These are phyloP conservation scores for Eledone cirrhosa DNA, from an alignment of 2,888 invertebrate genomes.

Conservation along the genomic window DNA sequence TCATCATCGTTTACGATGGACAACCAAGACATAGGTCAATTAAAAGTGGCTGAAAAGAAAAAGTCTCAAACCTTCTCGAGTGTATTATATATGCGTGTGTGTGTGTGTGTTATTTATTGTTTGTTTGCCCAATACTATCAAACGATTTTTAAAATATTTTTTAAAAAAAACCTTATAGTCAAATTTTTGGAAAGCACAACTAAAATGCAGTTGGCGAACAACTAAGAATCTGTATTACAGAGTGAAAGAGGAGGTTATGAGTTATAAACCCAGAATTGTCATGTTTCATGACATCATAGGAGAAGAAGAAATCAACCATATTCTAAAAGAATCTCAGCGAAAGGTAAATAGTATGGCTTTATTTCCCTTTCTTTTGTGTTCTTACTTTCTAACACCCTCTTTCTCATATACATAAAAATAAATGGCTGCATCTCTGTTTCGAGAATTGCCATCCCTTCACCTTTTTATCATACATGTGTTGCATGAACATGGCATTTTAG, in stretches of 20 bases:
- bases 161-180: neutral
- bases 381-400: neutral
- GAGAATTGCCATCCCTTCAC: neutral
- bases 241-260: slow-evolving; percentile 37
- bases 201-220: slow-evolving; percentile 31
- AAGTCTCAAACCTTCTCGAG: too few relatives aligned
- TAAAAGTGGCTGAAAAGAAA: too few relatives aligned
- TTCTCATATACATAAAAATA: neutral
- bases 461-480: too few relatives aligned
- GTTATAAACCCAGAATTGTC: slow-evolving; percentile 35
- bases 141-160: too few relatives aligned
- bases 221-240: slow-evolving; percentile 34
- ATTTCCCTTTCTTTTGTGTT: neutral
- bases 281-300: slow-evolving; percentile 41
- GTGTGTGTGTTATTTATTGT: too few relatives aligned
- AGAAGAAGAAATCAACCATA: slow-evolving; percentile 35
- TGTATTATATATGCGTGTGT: too few relatives aligned
- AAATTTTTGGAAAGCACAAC: slow-evolving; percentile 24
- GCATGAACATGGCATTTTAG: too few relatives aligned
- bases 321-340: slow-evolving; percentile 33
- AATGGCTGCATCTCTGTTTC: neutral
- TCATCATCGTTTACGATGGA: too few relatives aligned
- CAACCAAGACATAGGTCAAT: too few relatives aligned
- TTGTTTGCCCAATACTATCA: too few relatives aligned
- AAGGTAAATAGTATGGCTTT: slow-evolving; percentile 32